Evolutionary conservation across 2,888 invertebrate genomes (phyloP).

Genomic region (Drymonia ruficornis): DNA sequence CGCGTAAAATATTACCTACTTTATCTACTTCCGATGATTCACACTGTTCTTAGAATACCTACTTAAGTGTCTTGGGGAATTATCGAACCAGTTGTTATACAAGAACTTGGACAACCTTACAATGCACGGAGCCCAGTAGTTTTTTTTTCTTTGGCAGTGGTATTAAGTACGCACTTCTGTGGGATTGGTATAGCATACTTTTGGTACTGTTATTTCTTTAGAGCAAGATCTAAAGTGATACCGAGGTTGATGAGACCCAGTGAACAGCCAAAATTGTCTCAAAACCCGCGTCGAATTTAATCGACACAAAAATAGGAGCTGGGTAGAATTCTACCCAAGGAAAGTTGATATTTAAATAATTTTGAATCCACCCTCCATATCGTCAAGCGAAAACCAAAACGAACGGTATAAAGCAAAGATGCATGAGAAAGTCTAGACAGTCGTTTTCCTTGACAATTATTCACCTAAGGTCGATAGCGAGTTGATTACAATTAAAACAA

Average conservation of each 20-base stretch:
- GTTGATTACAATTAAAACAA: slow-evolving; percentile 72
- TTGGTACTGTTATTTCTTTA: no score
- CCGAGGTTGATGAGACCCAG: no score
- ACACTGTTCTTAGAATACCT: slow-evolving; percentile 32
- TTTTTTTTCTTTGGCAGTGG: no score
- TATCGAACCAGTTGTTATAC: slow-evolving; percentile 29
- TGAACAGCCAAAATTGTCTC: no score
- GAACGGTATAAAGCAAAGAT: background rate
- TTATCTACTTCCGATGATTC: slow-evolving; percentile 43
- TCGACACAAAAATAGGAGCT: no score
- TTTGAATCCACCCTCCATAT: no score
- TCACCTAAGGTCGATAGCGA: slow-evolving; percentile 46
- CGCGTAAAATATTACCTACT: slow-evolving; percentile 27
- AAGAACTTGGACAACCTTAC: slow-evolving; percentile 19
- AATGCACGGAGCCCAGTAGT: slow-evolving; percentile 7
- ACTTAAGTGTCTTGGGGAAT: slow-evolving; percentile 18
- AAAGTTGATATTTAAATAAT: no score
- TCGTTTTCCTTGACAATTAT: slow-evolving; percentile 30
- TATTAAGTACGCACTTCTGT: background rate
- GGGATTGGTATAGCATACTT: no score
- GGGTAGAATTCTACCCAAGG: no score
- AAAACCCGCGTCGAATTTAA: no score
- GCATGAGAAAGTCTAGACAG: slow-evolving; percentile 25
- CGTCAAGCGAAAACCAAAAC: no score
- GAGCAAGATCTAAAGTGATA: no score